Conservation (phyloP, 2,888 invertebrate species). For the Andricus quercusramuli region DNA sequence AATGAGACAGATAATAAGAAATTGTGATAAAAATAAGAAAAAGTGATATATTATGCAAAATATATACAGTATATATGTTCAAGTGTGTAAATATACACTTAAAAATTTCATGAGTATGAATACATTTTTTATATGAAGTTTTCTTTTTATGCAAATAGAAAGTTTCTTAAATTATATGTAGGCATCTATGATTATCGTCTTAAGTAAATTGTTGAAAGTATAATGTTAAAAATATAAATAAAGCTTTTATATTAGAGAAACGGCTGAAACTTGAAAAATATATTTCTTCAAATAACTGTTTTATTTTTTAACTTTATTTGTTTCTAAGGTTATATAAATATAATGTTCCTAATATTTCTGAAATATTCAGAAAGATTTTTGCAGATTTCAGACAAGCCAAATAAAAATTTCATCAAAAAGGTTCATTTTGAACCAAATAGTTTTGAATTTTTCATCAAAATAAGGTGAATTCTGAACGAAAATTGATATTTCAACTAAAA, state of each 20-base stretch:
- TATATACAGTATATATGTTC: background rate
- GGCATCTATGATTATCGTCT: background rate
- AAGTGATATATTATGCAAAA: no score
- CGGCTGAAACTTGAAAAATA: background rate
- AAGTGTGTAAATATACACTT: background rate
- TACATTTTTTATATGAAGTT: background rate
- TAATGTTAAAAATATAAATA: background rate
- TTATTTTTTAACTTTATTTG: no score
- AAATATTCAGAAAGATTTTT: no score
- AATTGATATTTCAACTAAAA: no score
- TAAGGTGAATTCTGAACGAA: no score
- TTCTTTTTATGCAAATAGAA: background rate
- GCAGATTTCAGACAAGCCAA: no score
- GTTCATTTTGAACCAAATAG: no score
- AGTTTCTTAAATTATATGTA: background rate
- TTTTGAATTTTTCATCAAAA: no score
- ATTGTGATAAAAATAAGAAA: constrained; percentile 2
- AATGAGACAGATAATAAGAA: background rate
- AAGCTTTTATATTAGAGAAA: background rate
- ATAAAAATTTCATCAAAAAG: no score
- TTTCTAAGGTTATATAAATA: no score
- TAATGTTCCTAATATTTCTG: no score
- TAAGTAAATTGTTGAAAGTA: background rate
- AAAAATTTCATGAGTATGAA: background rate
- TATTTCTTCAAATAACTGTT: background rate